Percentiles rank a stretch among this genome's conserved stretches.
These are phyloP conservation scores for Asobara japonica DNA, from an alignment of 1,140 invertebrate genomes.

Conservation along the genomic window DNA sequence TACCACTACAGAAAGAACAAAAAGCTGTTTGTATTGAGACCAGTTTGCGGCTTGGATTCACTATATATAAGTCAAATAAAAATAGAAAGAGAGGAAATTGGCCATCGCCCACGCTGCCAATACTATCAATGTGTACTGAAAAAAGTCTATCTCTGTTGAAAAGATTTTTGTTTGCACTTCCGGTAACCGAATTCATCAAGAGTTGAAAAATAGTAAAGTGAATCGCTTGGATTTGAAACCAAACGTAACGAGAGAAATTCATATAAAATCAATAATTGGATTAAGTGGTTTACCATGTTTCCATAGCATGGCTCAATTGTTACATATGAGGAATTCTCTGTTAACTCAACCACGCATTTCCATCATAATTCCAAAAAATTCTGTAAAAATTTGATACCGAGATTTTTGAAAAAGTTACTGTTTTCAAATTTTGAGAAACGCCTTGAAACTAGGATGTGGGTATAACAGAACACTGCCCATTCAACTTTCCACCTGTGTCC, in stretches of 20 bases:
- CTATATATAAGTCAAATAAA: background rate
- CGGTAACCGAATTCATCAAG: background rate
- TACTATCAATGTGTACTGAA: background rate
- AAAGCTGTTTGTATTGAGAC: background rate
- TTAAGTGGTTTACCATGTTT: background rate
- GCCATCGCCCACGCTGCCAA: conserved; percentile 5
- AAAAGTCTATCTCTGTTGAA: background rate
- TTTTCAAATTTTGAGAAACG: too few species aligned
- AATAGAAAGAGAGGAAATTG: conserved; percentile 21
- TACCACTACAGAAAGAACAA: background rate
- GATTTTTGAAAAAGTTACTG: too few species aligned
- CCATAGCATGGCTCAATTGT: too few species aligned
- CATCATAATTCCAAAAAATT: too few species aligned
- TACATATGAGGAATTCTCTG: too few species aligned
- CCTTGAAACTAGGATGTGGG: too few species aligned
- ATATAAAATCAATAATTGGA: background rate
- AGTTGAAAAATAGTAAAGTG: background rate
- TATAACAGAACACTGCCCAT: too few species aligned
- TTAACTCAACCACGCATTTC: too few species aligned
- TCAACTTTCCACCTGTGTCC: too few species aligned
- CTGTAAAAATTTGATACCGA: too few species aligned
- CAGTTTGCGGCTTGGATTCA: background rate
- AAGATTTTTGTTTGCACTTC: background rate
- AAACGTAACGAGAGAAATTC: background rate
- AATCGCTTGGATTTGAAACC: background rate